phyloP scores from a whole-genome alignment of 2,113 vertebrate genomes.

The Helogale parvula region DNA sequence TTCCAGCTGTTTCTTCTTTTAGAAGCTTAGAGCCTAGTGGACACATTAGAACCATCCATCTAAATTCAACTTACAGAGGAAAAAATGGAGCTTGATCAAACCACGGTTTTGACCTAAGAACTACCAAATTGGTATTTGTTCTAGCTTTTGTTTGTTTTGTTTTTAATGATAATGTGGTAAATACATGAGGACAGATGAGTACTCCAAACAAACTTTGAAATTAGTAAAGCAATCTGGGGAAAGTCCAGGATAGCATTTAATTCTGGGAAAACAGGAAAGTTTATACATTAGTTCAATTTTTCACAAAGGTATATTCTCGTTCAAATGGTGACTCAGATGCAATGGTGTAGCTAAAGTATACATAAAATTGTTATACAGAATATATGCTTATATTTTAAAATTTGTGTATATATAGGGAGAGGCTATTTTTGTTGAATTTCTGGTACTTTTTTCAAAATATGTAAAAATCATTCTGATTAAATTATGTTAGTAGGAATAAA shows the following conservation, averaged over 20 bases:
- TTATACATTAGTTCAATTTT: not conserved
- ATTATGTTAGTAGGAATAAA: not conserved
- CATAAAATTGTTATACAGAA: not conserved
- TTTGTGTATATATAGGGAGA: not conserved
- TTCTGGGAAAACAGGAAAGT: slow-evolving; percentile 1
- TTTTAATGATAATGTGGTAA: not conserved
- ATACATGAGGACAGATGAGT: slow-evolving; percentile 15
- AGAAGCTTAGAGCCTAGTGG: slow-evolving; percentile 25
- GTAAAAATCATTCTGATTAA: not conserved
- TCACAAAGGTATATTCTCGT: not conserved
- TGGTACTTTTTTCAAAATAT: not conserved
- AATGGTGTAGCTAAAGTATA: not conserved
- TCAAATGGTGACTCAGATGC: not conserved
- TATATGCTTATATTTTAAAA: not conserved
- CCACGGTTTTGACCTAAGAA: slow-evolving; percentile 1
- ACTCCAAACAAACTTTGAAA: not conserved
- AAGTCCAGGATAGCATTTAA: not conserved
- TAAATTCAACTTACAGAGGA: slow-evolving; percentile 20
- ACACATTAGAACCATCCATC: not conserved
- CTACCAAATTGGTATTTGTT: slow-evolving; percentile 22
- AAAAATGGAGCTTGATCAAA: slow-evolving; percentile 24
- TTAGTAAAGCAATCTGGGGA: not conserved
- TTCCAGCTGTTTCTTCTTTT: slow-evolving; percentile 65
- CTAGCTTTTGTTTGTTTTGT: not conserved
- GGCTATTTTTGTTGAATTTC: slow-evolving; percentile 1